Base-by-base conservation (phyloP, 2,113 vertebrate species). In the Percina caprodes region DNA sequence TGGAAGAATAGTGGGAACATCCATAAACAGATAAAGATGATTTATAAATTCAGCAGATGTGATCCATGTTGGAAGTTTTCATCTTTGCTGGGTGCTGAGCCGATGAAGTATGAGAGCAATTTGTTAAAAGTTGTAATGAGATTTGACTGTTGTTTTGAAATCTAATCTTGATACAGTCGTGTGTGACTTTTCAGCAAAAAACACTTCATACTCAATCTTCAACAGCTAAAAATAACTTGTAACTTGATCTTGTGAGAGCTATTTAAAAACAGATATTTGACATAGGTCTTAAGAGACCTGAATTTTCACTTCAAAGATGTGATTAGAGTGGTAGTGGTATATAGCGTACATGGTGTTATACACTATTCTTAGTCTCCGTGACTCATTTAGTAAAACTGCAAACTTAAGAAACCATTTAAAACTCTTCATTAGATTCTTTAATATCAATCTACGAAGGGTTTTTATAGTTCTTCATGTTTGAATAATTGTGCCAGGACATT, bases 1-100 rank as follows among this genome's bases (percentile, higher is more conserved):
- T 65, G 45, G 39, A 69, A 23, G 51, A 69, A 3, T 13, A 51
- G 61, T n/a, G 14, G 46, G 65, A 70, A 55, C 23, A 42, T 51
- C 69, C 54, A 75, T 83, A 71, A 56, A 66, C 60, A 63, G 71
- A 68, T 76, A 51, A 74, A 23, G 46, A 69, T 56, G 61, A 83
- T 70, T 58, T 66, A 74, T 48, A 13, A 33, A 79, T 65, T 65
- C 35, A 79, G 74, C 75, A 79, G 71, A 83, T 80, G 73, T 71
- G 80, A 80, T 83, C 59, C n/a, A 62, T 79, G 58, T 77, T 74
- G 60, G 48, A 77, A 74, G 45, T 58, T 24, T 71, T 51, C 26
- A 54, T 76, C 23, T 59, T 69, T 9, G 75, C 12, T 1, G 33
- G 49, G 62, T 63, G 82, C 54, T 79, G 35, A 18, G 30, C n/a